A percentile compares a stretch with the other conserved stretches of the same genome.
phyloP scores from a whole-genome alignment of 2,797 vertebrate genomes.

The Pantherophis alleghaniensis region DNA sequence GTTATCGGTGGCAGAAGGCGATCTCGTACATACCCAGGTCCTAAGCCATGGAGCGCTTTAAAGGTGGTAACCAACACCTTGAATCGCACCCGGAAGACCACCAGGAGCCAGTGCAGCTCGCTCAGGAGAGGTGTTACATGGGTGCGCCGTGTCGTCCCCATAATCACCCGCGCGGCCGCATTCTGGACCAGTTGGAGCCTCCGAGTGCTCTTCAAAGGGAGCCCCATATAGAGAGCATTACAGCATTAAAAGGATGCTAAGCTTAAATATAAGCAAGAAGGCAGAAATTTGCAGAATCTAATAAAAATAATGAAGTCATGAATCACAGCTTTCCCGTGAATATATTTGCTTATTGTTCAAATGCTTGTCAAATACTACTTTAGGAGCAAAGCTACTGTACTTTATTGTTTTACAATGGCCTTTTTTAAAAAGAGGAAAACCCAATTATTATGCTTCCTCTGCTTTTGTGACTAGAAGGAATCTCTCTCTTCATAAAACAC shows the following conservation, averaged over 20 bases:
- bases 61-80: no score
- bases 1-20: no score
- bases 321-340: rapidly evolving
- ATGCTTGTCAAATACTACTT: background rate
- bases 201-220: no score
- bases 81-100: no score
- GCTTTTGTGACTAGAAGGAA: background rate
- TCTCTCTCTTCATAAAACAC: background rate
- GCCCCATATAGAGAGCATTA: no score
- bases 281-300: background rate
- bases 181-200: no score
- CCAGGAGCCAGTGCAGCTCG: no score
- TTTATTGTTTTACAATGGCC: background rate
- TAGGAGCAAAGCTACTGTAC: background rate
- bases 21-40: no score
- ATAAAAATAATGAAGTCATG: background rate
- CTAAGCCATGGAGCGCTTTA: no score
- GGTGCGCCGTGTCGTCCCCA: no score
- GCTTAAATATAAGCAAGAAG: background rate
- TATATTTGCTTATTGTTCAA: background rate
- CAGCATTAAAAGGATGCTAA: background rate
- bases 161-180: no score
- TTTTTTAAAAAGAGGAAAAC: background rate
- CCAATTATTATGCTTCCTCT: background rate
- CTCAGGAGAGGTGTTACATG: no score